phyloP scores from a whole-genome alignment of 2,888 invertebrate genomes.

The Papilio elwesi region DNA sequence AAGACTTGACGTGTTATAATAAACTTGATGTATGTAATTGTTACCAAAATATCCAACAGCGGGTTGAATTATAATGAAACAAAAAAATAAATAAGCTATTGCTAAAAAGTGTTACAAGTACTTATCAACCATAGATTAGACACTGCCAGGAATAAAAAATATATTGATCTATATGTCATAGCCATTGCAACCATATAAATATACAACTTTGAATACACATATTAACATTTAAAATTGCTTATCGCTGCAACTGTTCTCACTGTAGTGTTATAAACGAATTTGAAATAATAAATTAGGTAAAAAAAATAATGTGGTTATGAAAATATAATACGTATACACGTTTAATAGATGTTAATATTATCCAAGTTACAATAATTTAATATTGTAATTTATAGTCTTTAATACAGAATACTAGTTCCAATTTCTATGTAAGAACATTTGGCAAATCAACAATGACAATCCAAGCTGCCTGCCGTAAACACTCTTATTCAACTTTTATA shows the following conservation, averaged over 20 bases:
- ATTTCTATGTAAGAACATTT: constrained; percentile 4
- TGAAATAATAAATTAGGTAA: constrained; percentile 19
- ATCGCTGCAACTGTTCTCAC: constrained; percentile 28
- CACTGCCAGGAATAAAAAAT: constrained; percentile 33
- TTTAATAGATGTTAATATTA: constrained; percentile 26
- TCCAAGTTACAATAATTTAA: not conserved
- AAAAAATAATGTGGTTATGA: constrained; percentile 27
- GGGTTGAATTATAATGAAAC: not conserved
- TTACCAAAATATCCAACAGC: not conserved
- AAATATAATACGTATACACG: constrained; percentile 27
- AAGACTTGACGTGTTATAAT: not conserved
- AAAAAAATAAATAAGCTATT: not conserved
- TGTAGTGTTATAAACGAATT: constrained; percentile 23
- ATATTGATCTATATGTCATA: constrained; percentile 3
- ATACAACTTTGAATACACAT: constrained; percentile 28
- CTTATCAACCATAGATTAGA: constrained; percentile 32
- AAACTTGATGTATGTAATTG: not conserved
- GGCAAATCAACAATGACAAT: not conserved
- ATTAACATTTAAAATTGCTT: constrained; percentile 31
- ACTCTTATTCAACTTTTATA: no score
- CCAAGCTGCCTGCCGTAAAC: no score
- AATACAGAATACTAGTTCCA: constrained; percentile 13
- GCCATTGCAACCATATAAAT: constrained; percentile 6
- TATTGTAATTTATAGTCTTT: constrained; percentile 23
- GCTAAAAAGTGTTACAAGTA: constrained; percentile 31